A percentile compares a stretch with the other conserved stretches of the same genome.
Evolutionary conservation across 2,113 vertebrate genomes (phyloP).

Genomic region (Acanthochromis polyacanthus): DNA sequence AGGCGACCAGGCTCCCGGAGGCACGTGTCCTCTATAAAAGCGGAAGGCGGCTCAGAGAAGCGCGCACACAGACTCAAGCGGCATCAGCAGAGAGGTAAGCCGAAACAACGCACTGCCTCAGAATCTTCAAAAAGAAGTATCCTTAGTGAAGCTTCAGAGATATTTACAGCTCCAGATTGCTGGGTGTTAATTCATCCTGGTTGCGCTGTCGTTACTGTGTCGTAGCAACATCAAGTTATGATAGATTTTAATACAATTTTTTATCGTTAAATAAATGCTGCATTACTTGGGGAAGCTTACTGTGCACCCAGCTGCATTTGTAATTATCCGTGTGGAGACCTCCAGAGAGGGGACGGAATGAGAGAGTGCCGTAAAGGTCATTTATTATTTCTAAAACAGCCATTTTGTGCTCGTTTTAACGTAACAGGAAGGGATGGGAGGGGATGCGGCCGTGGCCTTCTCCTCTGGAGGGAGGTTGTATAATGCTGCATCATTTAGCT

Average conservation of each 20-base stretch:
- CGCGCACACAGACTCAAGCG: slow-evolving; percentile 69
- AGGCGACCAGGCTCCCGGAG: slow-evolving; percentile 69
- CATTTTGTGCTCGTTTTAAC: background rate
- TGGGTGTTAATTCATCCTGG: no score
- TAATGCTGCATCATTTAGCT: slow-evolving; percentile 12
- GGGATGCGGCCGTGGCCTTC: slow-evolving; percentile 59
- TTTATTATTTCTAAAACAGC: background rate
- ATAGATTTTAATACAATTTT: no score
- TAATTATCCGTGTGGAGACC: background rate
- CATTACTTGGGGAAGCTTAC: no score
- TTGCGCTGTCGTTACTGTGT: no score
- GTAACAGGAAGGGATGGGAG: slow-evolving; percentile 42
- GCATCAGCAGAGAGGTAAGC: slow-evolving; percentile 74
- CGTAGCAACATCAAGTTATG: no score
- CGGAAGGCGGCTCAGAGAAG: slow-evolving; percentile 9
- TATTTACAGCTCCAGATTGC: background rate
- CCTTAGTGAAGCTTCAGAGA: background rate
- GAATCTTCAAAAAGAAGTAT: no score
- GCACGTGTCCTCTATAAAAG: slow-evolving; percentile 82
- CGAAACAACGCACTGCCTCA: fast-evolving
- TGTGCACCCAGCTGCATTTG: background rate
- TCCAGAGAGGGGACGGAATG: background rate
- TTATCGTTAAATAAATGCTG: no score
- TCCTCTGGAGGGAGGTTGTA: slow-evolving; percentile 14
- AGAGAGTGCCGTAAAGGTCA: background rate